Base-by-base conservation (phyloP, 2,888 invertebrate genomes). In the Scaptomyza flava region DNA sequence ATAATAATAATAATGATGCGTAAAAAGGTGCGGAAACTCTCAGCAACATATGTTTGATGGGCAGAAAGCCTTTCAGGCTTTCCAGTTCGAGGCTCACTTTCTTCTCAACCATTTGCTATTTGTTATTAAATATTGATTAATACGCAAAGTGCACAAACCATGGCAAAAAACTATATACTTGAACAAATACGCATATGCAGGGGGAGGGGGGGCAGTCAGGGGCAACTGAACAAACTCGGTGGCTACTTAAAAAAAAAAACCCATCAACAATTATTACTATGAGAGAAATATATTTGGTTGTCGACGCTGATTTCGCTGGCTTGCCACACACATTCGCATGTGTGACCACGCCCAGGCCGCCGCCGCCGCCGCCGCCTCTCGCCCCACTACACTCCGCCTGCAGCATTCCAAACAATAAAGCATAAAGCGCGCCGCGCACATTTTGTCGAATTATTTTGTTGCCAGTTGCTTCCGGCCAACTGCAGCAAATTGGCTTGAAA, bases 401-500 rank as follows among this genome's bases (percentile, higher is more conserved):
- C 42, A 74, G 78, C 81, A 68, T 66, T 71, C 72, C 88, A 88
- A 88, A 83, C 82, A 83, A 81, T 83, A 83, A 83, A 83, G 86
- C 82, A 83, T 87, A 86, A 86, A 88, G 87, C 87, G 89, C 89
- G 87, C 81, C 89, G 79, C 85, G 81, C 87, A 87, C 89, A 89
- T 86, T 86, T 89, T 89, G 86, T 87, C 87, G 89, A 89, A 86
- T 87, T 88, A 86, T 82, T 87, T 88, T 87, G 88, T 86, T 84
- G 80, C 79, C 72, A 77, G 73, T 83, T 69, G 81, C 84, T 79
- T 70, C 73, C 79, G 85, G 85, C 81, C 63, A 87, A 81, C 85
- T 87, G 89, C 85, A 87, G 89, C 85, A 86, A 86, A 86, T 86
- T 86, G 85, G 85, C 85, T 86, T 86, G 85, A 89, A 86, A 86